phyloP scores from a whole-genome alignment of 1,140 invertebrate species.

The Phymorhynchus buccinoides region DNA sequence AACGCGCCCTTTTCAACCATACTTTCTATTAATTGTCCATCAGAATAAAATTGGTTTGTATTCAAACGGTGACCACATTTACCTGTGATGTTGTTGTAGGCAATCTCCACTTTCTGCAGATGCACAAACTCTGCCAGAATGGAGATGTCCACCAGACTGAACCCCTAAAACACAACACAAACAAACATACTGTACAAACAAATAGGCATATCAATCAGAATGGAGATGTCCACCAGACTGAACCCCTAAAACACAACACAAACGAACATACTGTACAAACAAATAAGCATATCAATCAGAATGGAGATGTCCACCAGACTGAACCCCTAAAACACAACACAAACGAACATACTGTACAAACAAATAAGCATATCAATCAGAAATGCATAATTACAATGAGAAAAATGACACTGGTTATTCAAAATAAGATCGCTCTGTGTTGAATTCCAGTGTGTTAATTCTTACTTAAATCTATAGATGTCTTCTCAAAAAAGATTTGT shows the following conservation, averaged over 20 bases:
- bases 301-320: slow-evolving; percentile 65
- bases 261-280: too few species aligned
- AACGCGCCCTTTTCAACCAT: too few species aligned
- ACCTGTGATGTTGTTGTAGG: slow-evolving; percentile 72
- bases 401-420: too few species aligned
- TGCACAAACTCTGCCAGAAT: slow-evolving; percentile 64
- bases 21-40: too few species aligned
- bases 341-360: too few species aligned
- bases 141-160: slow-evolving; percentile 65
- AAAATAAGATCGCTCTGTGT: too few species aligned
- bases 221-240: slow-evolving; percentile 64
- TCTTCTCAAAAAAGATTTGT: too few species aligned
- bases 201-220: slow-evolving; percentile 39
- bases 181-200: too few species aligned
- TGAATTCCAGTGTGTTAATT: too few species aligned
- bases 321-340: slow-evolving; percentile 62
- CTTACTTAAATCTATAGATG: too few species aligned
- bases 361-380: slow-evolving; percentile 34
- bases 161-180: slow-evolving; percentile 61
- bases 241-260: slow-evolving; percentile 62
- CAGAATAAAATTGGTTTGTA: too few species aligned
- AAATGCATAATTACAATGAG: slow-evolving; percentile 4
- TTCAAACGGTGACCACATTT: too few species aligned
- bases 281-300: slow-evolving; percentile 32
- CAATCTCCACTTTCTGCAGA: slow-evolving; percentile 70